These are phyloP conservation scores for Bucorvus abyssinicus DNA, from an alignment of 2,797 vertebrate species.

Conservation along the genomic window DNA sequence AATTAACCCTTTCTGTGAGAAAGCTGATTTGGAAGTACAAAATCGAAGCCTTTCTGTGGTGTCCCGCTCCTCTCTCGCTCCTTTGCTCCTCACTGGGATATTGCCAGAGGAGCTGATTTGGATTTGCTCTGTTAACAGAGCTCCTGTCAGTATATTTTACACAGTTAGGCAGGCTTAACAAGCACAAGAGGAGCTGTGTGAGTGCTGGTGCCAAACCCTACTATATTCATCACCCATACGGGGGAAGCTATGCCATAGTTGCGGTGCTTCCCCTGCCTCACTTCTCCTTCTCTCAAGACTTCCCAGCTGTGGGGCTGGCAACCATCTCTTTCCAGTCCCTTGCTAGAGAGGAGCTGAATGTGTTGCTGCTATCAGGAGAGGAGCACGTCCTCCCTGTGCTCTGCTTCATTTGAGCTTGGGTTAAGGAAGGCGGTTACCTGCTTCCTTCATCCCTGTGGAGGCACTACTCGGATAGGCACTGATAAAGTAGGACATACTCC, in stretches of 20 bases:
- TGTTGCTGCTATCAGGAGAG: not conserved
- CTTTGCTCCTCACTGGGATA: not conserved
- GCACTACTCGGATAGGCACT: fast-evolving
- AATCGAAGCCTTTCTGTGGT: not conserved
- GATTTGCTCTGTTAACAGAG: not conserved
- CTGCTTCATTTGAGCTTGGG: not conserved
- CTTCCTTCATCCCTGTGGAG: not conserved
- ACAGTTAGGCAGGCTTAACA: not conserved
- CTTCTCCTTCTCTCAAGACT: not conserved
- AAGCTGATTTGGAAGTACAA: not conserved
- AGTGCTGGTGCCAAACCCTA: not conserved
- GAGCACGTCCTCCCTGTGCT: not conserved
- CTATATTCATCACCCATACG: not conserved
- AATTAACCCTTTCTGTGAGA: not conserved
- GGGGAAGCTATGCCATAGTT: fast-evolving
- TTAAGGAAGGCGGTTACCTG: not conserved
- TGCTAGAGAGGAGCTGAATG: not conserved
- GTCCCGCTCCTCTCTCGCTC: not conserved
- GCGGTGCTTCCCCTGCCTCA: not conserved
- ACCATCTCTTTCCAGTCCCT: not conserved
- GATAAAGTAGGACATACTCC: not conserved
- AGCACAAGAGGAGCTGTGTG: not conserved
- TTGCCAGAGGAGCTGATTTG: not conserved
- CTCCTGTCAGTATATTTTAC: not conserved
- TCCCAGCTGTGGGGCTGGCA: not conserved